Evolutionary conservation across 2,113 vertebrate species (phyloP).

Genomic region (Seriola aureovittata): DNA sequence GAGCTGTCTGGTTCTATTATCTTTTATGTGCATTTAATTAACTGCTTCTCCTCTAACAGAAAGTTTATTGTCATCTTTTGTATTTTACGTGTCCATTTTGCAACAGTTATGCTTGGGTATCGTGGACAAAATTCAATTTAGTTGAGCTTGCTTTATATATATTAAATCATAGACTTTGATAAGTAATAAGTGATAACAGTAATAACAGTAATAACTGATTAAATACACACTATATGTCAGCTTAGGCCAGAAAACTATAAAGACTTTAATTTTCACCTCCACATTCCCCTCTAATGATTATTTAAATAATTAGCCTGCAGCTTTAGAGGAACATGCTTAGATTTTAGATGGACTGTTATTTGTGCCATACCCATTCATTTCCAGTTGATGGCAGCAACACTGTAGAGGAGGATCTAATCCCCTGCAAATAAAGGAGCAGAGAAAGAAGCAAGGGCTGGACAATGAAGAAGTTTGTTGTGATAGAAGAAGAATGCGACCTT

Average conservation of each 20-base stretch:
- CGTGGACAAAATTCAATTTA: constrained; percentile 9
- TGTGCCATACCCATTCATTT: constrained; percentile 14
- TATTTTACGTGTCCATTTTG: constrained; percentile 9
- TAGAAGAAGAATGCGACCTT: constrained; percentile 56
- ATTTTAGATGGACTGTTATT: not conserved
- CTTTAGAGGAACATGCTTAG: not conserved
- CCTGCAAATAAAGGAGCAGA: constrained; percentile 15
- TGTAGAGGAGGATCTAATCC: not conserved
- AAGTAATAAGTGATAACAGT: not conserved
- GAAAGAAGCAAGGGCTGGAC: constrained; percentile 14
- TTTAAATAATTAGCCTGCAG: not conserved
- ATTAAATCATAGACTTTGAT: constrained; percentile 2
- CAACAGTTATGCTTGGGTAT: not conserved
- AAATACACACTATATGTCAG: not conserved
- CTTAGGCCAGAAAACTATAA: not conserved
- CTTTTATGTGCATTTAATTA: constrained; percentile 48
- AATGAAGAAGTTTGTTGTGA: not conserved
- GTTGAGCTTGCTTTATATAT: not conserved
- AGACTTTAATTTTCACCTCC: not conserved
- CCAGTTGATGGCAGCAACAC: constrained; percentile 67
- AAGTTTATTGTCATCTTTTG: constrained; percentile 24
- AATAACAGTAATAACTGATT: not conserved
- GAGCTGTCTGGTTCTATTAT: constrained; percentile 25
- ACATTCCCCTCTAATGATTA: not conserved
- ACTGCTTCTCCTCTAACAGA: constrained; percentile 13